Evolutionary conservation across 2,888 invertebrate genomes (phyloP).

Genomic region (Campopleginae sp.): DNA sequence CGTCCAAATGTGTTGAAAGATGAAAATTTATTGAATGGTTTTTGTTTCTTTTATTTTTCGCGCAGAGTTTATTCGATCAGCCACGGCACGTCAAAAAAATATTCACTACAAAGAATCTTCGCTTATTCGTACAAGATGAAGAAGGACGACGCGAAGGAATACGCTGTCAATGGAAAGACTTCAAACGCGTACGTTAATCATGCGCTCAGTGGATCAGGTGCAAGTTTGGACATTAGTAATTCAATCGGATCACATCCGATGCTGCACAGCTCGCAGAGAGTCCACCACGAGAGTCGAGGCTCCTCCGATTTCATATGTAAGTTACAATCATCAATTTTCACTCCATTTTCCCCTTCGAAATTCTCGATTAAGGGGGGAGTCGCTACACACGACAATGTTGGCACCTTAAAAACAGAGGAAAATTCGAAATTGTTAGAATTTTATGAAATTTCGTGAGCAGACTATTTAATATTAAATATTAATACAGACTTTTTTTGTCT

Average conservation of each 20-base stretch:
- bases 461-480: no score
- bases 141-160: slow-evolving; percentile 70
- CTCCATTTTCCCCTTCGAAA: slow-evolving; percentile 1
- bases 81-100: slow-evolving; percentile 62
- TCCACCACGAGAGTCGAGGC: slow-evolving; percentile 85
- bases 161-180: slow-evolving; percentile 70
- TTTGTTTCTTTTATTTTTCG: slow-evolving; percentile 19
- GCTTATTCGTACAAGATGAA: slow-evolving; percentile 72
- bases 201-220: slow-evolving; percentile 75
- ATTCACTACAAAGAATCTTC: slow-evolving; percentile 1
- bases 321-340: slow-evolving; percentile 72
- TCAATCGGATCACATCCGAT: slow-evolving; percentile 72
- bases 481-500: no score
- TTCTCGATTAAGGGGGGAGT: no score
- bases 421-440: no score
- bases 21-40: slow-evolving; percentile 24
- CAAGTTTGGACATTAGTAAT: slow-evolving; percentile 73
- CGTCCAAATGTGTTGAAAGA: not conserved
- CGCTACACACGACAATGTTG: no score
- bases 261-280: slow-evolving; percentile 75
- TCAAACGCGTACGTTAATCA: slow-evolving; percentile 79
- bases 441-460: no score
- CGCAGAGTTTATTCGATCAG: slow-evolving; percentile 63
- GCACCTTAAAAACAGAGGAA: no score
- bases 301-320: slow-evolving; percentile 87